Base-by-base conservation (phyloP, 2,797 vertebrate species). In the Fratercula arctica region DNA sequence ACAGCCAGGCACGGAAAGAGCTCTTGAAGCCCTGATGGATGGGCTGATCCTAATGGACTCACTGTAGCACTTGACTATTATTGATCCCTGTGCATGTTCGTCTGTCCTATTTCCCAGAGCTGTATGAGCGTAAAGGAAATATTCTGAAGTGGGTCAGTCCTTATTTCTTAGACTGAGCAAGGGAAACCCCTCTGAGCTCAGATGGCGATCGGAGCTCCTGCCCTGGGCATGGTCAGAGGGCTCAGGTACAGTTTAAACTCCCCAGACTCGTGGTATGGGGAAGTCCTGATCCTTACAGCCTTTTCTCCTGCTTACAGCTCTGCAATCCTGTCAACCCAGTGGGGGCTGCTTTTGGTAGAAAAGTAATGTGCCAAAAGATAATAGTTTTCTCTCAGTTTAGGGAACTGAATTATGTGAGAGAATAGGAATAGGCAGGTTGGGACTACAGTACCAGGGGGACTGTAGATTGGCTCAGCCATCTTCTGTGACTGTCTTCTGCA, bases 81-180 rank as follows among this genome's bases (percentile, higher is more conserved):
- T 97, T 92, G 96, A 97, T 97, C 95, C 90, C 51, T 51, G 57
- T 21, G 93, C 72, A 1, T 64, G 86, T 35, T 94, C 1, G 63
- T 31, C 92, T 97, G 96, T 75, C 96, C 96, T 96, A 95, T 91
- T 97, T 97, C 95, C 95, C 95, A 96, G 96, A 95, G 95, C 93
- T 76, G 83, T 33, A 43, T 1, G 3, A 94, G 88, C 46, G 10
- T 59, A 28, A 94, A 95, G 90, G 92, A 87, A 93, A 33, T 5
- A 2, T 68, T 91, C 87, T 94, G 95, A 97, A 97, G 92, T 97
- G 95, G 95, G 95, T 96, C 96, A 97, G 64, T 10, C 56, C 73
- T 88, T 64, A 33, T 87, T 85, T 39, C 92, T 89, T 80, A 64
- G 29, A 8, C n/a, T 63, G 74, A 92, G 33, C 1, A 1, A 72